Base-by-base conservation (phyloP, 2,113 vertebrate species). In the Hydrochoerus hydrochaeris region DNA sequence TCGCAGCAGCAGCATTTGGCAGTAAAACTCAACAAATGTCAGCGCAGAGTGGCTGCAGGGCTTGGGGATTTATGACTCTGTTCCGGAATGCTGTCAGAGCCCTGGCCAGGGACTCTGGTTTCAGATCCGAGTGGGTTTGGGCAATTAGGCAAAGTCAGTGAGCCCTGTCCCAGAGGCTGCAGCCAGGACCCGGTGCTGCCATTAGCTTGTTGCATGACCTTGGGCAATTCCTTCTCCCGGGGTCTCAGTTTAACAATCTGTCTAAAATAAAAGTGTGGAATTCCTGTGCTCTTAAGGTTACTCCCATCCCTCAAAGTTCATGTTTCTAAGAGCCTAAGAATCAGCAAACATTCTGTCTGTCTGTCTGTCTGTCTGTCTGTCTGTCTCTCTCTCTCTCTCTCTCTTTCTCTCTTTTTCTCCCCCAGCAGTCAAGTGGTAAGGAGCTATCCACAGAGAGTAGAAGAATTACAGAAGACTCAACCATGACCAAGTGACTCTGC, bases 11-110 rank as follows among this genome's bases (percentile, higher is more conserved):
- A 97, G 93, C 98, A 57, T 97, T 97, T 97, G 97, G 97, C 96
- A 92, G 95, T 84, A 96, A 97, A 97, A 96, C 92, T 54, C 97
- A 97, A 96, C 97, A 97, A 96, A 96, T 95, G 98, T 97, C 95
- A 78, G 81, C 38, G n/a, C 49, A 44, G 97, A 94, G 92, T 41
- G 92, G 95, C 96, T 63, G 90, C 94, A 83, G 96, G 88, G 92
- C 95, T 92, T 4, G 0, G 44, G 90, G 95, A 96, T 97, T 98
- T 97, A 98, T 12, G 6, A 32, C 84, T 77, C 0, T 46, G 90
- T 96, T 98, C 97, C 92, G 92, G 97, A 97, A 96, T 78, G 95
- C 95, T 92, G 84, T n/a, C 57, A 65, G 92, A 93, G 85, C 67
- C 1, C 0, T 6, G 60, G 95, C 95, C 92, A 92, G 96, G 46